Base-by-base conservation (phyloP, 2,797 vertebrate genomes). In the Todus mexicanus region DNA sequence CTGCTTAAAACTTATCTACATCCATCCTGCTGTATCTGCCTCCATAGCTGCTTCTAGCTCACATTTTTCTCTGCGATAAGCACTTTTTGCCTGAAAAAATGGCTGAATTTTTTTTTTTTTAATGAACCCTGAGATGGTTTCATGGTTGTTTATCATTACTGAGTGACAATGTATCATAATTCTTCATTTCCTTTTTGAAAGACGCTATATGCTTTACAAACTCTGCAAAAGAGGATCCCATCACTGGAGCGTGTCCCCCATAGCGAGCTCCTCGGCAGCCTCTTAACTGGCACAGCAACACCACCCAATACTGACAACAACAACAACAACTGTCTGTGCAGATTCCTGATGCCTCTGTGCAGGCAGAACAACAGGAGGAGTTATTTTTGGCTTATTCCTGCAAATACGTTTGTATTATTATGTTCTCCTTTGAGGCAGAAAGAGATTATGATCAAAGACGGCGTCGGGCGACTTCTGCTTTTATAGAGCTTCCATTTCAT, bases 231-330 rank as follows among this genome's bases (percentile, higher is more conserved):
- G 43, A 37, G 56, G 38, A 74, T 65, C 40, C 13, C 31, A 38
- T 63, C 0, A 0, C 17, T 13, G 14, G 71, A 64, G 70, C 3
- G 12, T 0, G 0, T 25, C 2, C 7, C 63, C n/a, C 6, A 6
- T 3, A 3, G 9, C 0, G 29, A 89, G 90, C 5, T 2, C 6
- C 63, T 38, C 66, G 89, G 85, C 76, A 88, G 80, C 61, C 57
- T 25, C 59, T 51, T 73, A 53, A 76, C 47, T 14, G 48, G 63
- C 76, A 73, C 25, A 10, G 66, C 70, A 82, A 19, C 69, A 15
- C 27, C 2, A 0, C 0, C 1, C 45, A 35, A n/a, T 0, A 4
- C 78, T 38, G 51, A 73, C 75, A 71, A 64, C 37, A 33, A 12
- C 57, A 84, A 23, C 60, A 65, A 65, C 70, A 82, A 57, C 65